Conservation (phyloP, 1,140 invertebrate species). For the Drosophila erecta region DNA sequence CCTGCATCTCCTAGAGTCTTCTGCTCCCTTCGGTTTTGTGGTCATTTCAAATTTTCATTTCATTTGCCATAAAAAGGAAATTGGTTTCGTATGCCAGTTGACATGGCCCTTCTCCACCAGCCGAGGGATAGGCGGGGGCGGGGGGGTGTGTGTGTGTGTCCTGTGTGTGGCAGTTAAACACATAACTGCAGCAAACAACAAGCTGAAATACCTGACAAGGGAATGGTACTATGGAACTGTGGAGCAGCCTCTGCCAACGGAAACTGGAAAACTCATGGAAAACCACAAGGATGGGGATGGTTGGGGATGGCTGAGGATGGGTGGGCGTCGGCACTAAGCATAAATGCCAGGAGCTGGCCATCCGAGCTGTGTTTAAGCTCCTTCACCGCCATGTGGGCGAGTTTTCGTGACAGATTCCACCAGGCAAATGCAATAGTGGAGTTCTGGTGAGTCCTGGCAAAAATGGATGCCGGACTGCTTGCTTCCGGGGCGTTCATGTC, state of each 20-base stretch:
- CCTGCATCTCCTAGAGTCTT: conserved; percentile 3
- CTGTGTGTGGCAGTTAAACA: conserved; percentile 36
- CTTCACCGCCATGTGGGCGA: conserved; percentile 8
- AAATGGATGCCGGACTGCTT: conserved; percentile 18
- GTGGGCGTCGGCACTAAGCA: not conserved
- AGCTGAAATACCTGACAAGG: conserved; percentile 44
- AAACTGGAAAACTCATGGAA: not conserved
- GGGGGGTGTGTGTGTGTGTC: conserved; percentile 15
- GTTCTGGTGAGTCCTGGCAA: not conserved
- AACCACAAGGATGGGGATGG: not conserved
- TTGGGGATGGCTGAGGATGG: too few relatives aligned
- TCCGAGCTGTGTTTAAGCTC: conserved; percentile 32
- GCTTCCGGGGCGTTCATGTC: conserved; percentile 13
- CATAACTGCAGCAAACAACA: conserved; percentile 47
- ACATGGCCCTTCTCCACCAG: conserved; percentile 42
- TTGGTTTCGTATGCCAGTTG: conserved; percentile 79
- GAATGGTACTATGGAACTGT: conserved; percentile 5
- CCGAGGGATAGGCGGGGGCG: conserved; percentile 1
- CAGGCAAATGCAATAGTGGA: not conserved
- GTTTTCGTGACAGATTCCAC: conserved; percentile 19
- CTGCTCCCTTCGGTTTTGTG: conserved; percentile 55
- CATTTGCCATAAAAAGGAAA: conserved; percentile 83
- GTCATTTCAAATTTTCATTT: conserved; percentile 83
- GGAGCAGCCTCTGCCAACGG: conserved; percentile 12
- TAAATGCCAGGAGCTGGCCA: conserved; percentile 33